phyloP scores from a whole-genome alignment of 2,113 vertebrate genomes.

The Cervus canadensis region DNA sequence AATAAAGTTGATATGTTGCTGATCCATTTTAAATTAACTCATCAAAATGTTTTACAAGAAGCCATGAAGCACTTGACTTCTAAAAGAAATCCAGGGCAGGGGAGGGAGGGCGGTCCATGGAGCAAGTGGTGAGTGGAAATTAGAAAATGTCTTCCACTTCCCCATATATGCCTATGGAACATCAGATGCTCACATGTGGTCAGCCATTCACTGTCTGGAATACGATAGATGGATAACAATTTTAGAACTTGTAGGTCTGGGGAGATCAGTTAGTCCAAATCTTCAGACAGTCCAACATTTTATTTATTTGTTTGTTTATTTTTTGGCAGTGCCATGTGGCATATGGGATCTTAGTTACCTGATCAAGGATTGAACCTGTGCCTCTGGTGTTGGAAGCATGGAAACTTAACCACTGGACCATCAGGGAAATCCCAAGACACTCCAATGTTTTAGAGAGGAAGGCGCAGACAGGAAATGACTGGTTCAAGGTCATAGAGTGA shows the following conservation, averaged over 20 bases:
- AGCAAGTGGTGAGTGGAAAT: background rate
- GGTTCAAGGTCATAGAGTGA: background rate
- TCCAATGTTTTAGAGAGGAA: background rate
- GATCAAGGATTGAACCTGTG: background rate
- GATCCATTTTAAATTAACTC: conserved; percentile 25
- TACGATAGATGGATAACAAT: background rate
- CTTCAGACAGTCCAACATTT: background rate
- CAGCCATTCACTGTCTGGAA: background rate
- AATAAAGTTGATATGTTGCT: conserved; percentile 16
- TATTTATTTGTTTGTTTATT: background rate
- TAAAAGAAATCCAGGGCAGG: background rate
- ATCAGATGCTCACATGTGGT: background rate
- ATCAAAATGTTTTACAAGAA: conserved; percentile 36
- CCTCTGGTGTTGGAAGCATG: background rate
- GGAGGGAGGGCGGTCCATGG: background rate
- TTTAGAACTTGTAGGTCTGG: background rate
- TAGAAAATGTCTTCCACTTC: background rate
- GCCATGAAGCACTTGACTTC: conserved; percentile 3
- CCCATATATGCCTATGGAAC: background rate
- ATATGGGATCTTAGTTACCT: background rate
- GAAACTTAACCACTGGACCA: background rate
- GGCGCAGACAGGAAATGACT: background rate
- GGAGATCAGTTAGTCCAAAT: background rate
- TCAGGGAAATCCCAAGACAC: background rate
- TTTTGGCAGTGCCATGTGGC: background rate